phyloP scores from a whole-genome alignment of 2,797 vertebrate species.

The Balearica regulorum region DNA sequence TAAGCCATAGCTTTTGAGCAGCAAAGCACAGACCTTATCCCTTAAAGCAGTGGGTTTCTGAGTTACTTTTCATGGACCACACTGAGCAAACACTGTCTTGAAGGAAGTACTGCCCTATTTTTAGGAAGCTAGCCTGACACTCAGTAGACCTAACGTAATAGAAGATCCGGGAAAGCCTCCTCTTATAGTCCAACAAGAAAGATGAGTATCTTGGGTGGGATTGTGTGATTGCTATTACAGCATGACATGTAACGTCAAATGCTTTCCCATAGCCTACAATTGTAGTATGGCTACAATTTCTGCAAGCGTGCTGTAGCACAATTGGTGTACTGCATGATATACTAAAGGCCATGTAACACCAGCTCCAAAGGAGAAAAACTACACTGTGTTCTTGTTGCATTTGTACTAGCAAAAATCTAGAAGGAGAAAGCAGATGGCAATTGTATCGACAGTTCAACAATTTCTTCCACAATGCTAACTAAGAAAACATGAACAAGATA shows the following conservation, averaged over 20 bases:
- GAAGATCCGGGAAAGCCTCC: background rate
- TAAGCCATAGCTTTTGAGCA: background rate
- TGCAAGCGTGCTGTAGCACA: background rate
- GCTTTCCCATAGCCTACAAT: background rate
- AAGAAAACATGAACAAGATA: background rate
- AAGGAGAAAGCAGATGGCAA: background rate
- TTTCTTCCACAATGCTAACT: background rate
- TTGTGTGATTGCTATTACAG: background rate
- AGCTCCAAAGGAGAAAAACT: background rate
- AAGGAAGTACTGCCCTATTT: background rate
- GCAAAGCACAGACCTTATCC: background rate
- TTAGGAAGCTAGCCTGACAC: background rate
- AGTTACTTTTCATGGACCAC: background rate
- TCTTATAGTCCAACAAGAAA: background rate
- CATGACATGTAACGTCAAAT: background rate
- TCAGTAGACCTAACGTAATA: background rate
- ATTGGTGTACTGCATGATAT: background rate
- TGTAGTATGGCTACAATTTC: background rate
- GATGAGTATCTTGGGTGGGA: background rate
- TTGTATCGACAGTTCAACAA: background rate
- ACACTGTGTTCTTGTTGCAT: background rate
- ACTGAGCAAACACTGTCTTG: background rate
- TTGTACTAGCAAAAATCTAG: background rate
- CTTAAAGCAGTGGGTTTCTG: background rate
- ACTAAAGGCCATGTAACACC: background rate